Conservation (phyloP, 1,140 invertebrate species). For the Colletes gigas region DNA sequence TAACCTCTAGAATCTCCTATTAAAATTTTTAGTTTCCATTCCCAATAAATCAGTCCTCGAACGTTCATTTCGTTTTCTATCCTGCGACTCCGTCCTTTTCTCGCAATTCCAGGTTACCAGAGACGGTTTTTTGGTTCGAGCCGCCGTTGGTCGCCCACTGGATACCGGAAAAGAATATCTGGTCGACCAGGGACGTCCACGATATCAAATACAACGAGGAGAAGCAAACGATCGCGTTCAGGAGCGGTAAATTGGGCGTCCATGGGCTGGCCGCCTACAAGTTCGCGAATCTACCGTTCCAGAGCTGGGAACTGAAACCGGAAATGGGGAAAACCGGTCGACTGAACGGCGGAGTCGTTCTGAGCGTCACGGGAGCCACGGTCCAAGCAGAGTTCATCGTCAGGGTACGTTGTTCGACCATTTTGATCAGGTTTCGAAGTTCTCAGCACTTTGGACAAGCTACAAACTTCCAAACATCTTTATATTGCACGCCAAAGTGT, state of each 20-base stretch:
- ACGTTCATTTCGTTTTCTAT: too few species aligned
- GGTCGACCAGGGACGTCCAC: slow-evolving; percentile 89
- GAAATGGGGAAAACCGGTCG: slow-evolving; percentile 79
- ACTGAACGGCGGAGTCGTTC: slow-evolving; percentile 80
- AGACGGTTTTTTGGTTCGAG: slow-evolving; percentile 91
- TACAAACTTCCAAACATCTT: too few species aligned
- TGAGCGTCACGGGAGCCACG: slow-evolving; percentile 86
- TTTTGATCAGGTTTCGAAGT: neutral
- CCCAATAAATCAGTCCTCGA: too few species aligned
- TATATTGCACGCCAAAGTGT: too few species aligned
- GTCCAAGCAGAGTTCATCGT: slow-evolving; percentile 86
- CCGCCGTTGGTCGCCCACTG: slow-evolving; percentile 90
- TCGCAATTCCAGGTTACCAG: slow-evolving; percentile 83
- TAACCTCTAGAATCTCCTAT: too few species aligned
- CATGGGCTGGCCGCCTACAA: slow-evolving; percentile 88
- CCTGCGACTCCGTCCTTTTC: too few species aligned
- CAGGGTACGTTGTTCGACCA: slow-evolving; percentile 71
- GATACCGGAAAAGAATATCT: slow-evolving; percentile 83
- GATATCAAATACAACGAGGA: slow-evolving; percentile 93
- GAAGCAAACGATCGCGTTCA: slow-evolving; percentile 88
- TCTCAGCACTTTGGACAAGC: too few species aligned
- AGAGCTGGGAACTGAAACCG: slow-evolving; percentile 91
- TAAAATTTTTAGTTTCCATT: too few species aligned
- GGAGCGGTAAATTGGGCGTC: slow-evolving; percentile 87
- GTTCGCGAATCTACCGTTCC: slow-evolving; percentile 91